phyloP scores from a whole-genome alignment of 2,797 vertebrate genomes.

The Brotula barbata region DNA sequence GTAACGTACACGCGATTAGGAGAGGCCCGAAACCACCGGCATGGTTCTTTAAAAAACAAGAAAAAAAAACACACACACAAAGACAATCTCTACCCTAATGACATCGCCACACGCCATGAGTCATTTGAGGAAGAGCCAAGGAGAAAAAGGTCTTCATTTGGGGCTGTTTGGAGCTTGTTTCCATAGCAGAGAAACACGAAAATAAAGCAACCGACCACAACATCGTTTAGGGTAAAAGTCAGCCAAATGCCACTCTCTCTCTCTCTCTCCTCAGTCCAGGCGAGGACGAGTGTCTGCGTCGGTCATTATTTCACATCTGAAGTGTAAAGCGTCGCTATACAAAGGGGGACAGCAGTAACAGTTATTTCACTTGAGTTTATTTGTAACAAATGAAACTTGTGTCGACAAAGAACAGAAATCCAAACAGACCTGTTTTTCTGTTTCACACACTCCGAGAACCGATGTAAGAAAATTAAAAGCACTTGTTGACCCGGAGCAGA shows the following conservation, averaged over 20 bases:
- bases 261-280: too few relatives aligned
- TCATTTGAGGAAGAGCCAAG: not conserved
- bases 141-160: not conserved
- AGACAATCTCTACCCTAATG: not conserved
- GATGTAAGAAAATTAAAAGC: constrained; percentile 99
- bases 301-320: not conserved
- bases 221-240: not conserved
- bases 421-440: constrained; percentile 89
- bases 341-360: constrained; percentile 77
- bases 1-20: too few relatives aligned
- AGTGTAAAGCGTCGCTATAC: not conserved
- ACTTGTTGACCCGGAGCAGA: constrained; percentile 92
- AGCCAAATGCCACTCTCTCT: not conserved
- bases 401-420: constrained; percentile 98
- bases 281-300: too few relatives aligned
- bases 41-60: not conserved
- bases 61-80: too few relatives aligned
- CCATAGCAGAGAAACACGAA: not conserved
- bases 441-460: constrained; percentile 82
- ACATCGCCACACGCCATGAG: not conserved
- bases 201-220: not conserved
- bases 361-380: constrained; percentile 97
- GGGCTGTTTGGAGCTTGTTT: not conserved
- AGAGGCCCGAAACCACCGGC: too few relatives aligned
- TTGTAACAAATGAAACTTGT: constrained; percentile 99